A percentile compares a stretch with the other conserved stretches of the same genome.
Evolutionary conservation across 2,113 vertebrate genomes (phyloP).

Genomic region (Tamias sibiricus): DNA sequence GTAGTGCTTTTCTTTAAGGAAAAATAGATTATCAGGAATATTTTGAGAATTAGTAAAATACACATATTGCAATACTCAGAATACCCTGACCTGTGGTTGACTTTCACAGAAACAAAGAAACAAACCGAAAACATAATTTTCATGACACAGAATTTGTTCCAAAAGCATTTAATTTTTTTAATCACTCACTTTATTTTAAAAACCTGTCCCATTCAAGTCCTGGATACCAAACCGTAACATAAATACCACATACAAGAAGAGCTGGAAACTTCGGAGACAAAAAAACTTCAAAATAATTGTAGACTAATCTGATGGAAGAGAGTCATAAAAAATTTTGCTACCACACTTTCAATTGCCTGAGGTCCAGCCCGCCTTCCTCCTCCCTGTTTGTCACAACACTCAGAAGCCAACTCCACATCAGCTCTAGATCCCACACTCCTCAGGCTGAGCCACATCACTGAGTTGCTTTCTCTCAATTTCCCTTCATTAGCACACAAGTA

Average conservation of each 20-base stretch:
- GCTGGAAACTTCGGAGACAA: not conserved
- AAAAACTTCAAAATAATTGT: not conserved
- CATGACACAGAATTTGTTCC: not conserved
- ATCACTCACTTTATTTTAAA: not conserved
- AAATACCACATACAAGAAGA: not conserved
- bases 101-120: constrained; percentile 10
- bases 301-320: not conserved
- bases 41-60: constrained; percentile 40
- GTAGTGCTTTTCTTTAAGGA: not conserved
- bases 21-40: constrained; percentile 34
- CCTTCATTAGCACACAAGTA: not conserved
- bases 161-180: constrained; percentile 22
- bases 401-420: not conserved
- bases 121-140: constrained; percentile 31
- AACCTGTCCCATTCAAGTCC: not conserved
- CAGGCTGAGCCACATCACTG: not conserved
- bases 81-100: constrained; percentile 17
- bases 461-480: not conserved
- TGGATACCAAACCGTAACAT: not conserved
- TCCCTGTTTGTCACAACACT: not conserved
- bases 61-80: not conserved
- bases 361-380: not conserved
- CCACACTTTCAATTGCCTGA: not conserved
- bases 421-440: not conserved
- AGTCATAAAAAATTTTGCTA: not conserved